Conservation (phyloP, 2,797 vertebrate species). For the Intellagama lesueurii region DNA sequence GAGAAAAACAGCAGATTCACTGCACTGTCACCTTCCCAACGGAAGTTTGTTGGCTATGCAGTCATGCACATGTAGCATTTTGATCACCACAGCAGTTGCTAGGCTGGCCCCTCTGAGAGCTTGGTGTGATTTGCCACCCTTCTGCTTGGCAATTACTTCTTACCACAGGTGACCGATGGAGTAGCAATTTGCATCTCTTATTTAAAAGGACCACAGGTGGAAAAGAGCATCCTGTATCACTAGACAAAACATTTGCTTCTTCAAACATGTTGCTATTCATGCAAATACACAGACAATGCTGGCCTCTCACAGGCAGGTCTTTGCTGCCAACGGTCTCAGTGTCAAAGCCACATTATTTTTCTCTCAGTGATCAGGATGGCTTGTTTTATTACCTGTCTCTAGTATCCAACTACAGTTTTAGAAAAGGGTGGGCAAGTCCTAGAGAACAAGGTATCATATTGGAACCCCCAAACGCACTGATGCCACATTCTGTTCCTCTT, state of each 20-base stretch:
- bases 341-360: neutral
- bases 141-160: slow-evolving; percentile 40
- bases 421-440: neutral
- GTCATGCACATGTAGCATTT: neutral
- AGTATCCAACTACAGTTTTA: neutral
- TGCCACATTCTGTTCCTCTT: neutral
- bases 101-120: slow-evolving; percentile 3
- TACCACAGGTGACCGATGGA: slow-evolving; percentile 43
- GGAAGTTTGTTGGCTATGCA: neutral
- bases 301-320: neutral
- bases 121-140: slow-evolving; percentile 1
- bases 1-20: neutral
- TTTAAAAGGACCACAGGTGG: slow-evolving; percentile 37
- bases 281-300: neutral
- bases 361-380: neutral
- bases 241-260: slow-evolving; percentile 14
- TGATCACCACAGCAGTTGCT: neutral
- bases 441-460: neutral
- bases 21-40: neutral
- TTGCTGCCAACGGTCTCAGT: neutral
- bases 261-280: neutral
- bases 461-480: neutral
- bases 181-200: slow-evolving; percentile 36
- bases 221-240: neutral
- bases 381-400: neutral